A percentile compares a stretch with the other conserved stretches of the same genome.
These are phyloP conservation scores for Scrobipalpa costella DNA, from an alignment of 2,888 invertebrate species.

Conservation along the genomic window DNA sequence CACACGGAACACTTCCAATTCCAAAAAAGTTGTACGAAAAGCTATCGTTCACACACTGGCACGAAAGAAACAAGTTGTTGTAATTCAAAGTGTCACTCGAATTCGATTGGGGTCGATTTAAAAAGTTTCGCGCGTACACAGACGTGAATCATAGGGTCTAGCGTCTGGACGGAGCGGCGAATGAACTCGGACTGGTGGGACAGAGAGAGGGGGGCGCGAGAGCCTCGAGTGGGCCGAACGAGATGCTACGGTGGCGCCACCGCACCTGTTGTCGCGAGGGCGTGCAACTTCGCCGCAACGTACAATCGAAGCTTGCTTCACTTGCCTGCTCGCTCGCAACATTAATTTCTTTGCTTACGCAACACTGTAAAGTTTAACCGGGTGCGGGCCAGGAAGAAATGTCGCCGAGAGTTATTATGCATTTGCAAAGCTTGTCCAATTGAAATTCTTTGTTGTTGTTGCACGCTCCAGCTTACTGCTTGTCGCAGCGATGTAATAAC, in stretches of 20 bases:
- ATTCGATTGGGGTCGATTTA: conserved; percentile 41
- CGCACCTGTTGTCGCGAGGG: conserved; percentile 57
- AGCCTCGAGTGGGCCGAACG: conserved; percentile 29
- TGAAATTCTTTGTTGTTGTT: conserved; percentile 41
- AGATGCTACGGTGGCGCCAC: conserved; percentile 47
- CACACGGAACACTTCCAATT: conserved; percentile 35
- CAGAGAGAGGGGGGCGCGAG: conserved; percentile 40
- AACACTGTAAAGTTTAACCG: conserved; percentile 44
- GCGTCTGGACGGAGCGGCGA: conserved; percentile 54
- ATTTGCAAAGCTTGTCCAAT: conserved; percentile 43
- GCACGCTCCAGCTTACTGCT: conserved; percentile 22
- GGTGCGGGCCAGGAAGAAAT: conserved; percentile 50
- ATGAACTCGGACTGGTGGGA: conserved; percentile 61
- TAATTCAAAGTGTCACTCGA: conserved; percentile 35
- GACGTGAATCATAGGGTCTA: conserved; percentile 35
- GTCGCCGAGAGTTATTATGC: conserved; percentile 44
- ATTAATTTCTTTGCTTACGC: conserved; percentile 46
- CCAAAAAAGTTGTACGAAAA: not conserved
- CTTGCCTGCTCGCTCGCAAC: conserved; percentile 10
- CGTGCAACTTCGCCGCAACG: conserved; percentile 23
- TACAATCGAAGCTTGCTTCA: conserved; percentile 1
- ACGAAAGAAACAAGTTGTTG: conserved; percentile 4
- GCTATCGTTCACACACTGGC: conserved; percentile 11
- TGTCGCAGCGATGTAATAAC: conserved; percentile 10
- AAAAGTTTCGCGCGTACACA: conserved; percentile 66